A percentile compares a stretch with the other conserved stretches of the same genome.
Conservation (phyloP, 1,140 invertebrate genomes). For the Drosophila setifemur region DNA sequence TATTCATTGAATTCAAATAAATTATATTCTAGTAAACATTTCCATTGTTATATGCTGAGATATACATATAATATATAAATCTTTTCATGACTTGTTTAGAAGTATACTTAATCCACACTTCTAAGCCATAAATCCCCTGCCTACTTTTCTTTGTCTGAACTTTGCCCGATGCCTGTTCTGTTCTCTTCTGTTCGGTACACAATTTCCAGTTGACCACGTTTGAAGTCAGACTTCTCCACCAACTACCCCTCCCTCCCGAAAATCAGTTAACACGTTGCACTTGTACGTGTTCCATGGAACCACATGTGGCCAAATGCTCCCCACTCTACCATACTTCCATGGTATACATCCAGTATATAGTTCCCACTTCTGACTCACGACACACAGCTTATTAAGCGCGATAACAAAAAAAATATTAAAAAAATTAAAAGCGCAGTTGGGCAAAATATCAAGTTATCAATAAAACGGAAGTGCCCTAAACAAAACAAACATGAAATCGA, state of each 20-base stretch:
- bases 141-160: slow-evolving; percentile 21
- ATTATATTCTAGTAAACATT: no score
- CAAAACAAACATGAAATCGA: slow-evolving; percentile 15
- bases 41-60: no score
- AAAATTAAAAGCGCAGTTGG: slow-evolving; percentile 5
- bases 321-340: neutral
- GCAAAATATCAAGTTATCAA: slow-evolving; percentile 21
- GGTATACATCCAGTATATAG: neutral
- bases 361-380: slow-evolving; percentile 14
- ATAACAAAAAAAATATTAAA: slow-evolving; percentile 9
- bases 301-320: slow-evolving; percentile 19
- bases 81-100: neutral
- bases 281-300: slow-evolving; percentile 44
- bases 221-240: slow-evolving; percentile 11
- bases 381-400: slow-evolving; percentile 1
- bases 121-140: neutral
- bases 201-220: slow-evolving; percentile 40
- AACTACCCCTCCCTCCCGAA: neutral
- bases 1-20: no score
- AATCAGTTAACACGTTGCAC: slow-evolving; percentile 41
- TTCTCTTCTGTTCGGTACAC: neutral
- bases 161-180: neutral
- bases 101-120: slow-evolving; percentile 10
- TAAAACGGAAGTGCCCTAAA: slow-evolving; percentile 34
- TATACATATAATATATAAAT: no score